These are phyloP conservation scores for Byasa hedistus DNA, from an alignment of 2,888 invertebrate species.

Conservation along the genomic window DNA sequence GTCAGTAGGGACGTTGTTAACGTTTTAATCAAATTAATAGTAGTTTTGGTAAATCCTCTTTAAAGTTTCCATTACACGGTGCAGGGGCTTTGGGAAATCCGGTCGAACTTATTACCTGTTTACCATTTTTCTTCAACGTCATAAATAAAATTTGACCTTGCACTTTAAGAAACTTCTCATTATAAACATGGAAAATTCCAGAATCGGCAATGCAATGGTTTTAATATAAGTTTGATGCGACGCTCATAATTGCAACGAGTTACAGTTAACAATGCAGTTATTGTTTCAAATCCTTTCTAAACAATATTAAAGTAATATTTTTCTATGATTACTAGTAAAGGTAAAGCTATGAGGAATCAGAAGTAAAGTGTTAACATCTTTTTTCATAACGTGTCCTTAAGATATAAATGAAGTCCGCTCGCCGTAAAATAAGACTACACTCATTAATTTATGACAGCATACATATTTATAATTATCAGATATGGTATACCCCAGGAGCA, in stretches of 20 bases:
- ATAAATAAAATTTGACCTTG: conserved; percentile 1
- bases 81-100: conserved; percentile 16
- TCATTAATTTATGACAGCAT: conserved; percentile 16
- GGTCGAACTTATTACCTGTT: background rate
- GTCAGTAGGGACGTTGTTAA: conserved; percentile 13
- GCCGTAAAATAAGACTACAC: background rate
- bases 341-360: background rate
- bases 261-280: background rate
- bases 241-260: too few species aligned
- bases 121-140: background rate
- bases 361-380: background rate
- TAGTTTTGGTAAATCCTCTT: conserved; percentile 20
- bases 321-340: background rate
- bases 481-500: conserved; percentile 28
- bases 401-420: background rate
- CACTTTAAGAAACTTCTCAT: background rate
- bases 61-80: conserved; percentile 18
- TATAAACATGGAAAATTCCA: background rate
- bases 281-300: background rate
- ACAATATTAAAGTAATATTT: background rate
- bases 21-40: conserved; percentile 3
- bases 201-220: background rate
- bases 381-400: background rate
- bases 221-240: background rate
- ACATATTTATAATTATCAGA: conserved; percentile 27